phyloP scores from a whole-genome alignment of 2,113 vertebrate species.

The Taurulus bubalis region DNA sequence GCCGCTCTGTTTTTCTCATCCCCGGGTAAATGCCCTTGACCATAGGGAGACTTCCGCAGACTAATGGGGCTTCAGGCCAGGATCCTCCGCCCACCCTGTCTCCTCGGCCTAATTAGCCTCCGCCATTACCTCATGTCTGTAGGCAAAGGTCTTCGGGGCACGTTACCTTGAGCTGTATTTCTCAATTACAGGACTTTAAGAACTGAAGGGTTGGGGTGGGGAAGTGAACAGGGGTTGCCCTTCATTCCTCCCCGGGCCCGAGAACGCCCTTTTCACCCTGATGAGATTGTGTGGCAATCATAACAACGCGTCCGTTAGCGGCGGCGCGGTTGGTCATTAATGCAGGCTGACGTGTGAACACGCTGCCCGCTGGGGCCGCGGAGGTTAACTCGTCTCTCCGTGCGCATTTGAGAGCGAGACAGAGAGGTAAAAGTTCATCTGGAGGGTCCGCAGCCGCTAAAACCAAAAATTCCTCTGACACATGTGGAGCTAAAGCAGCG shows the following conservation, averaged over 20 bases:
- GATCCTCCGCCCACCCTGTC: conserved; percentile 64
- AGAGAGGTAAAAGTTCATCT: conserved; percentile 66
- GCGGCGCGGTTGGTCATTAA: conserved; percentile 50
- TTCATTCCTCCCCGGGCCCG: conserved; percentile 25
- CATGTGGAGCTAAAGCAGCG: conserved; percentile 73
- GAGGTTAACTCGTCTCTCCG: conserved; percentile 28
- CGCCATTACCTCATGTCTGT: conserved; percentile 79
- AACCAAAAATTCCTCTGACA: conserved; percentile 62
- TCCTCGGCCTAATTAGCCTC: conserved; percentile 66
- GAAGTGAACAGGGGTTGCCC: conserved; percentile 52
- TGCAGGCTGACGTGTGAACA: conserved; percentile 37
- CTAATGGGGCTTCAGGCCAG: conserved; percentile 55
- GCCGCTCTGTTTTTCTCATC: conserved; percentile 73
- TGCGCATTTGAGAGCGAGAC: conserved; percentile 51
- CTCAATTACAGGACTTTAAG: conserved; percentile 56
- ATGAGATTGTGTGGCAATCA: conserved; percentile 61
- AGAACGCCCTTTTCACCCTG: conserved; percentile 46
- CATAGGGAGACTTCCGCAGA: conserved; percentile 51
- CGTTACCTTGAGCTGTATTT: conserved; percentile 67
- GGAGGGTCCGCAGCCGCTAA: conserved; percentile 32
- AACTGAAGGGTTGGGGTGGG: not conserved
- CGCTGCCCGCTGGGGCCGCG: conserved; percentile 29
- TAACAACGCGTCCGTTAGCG: conserved; percentile 55
- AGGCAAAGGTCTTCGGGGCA: conserved; percentile 61
- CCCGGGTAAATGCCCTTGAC: conserved; percentile 65